Conservation (phyloP, 1,140 invertebrate genomes). For the Heliconius eleuchia region DNA sequence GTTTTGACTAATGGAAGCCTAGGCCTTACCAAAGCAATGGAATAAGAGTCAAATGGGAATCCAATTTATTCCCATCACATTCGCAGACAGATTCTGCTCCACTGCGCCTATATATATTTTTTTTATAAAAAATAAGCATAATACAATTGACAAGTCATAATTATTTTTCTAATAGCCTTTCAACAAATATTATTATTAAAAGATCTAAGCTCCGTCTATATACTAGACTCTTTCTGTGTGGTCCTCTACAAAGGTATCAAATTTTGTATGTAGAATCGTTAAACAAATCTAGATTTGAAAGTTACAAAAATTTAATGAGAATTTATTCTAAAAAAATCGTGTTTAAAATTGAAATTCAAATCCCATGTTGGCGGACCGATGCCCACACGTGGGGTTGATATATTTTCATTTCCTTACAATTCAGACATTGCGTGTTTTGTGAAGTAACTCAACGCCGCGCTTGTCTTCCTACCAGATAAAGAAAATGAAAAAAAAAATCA, state of each 20-base stretch:
- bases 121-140: too few species aligned
- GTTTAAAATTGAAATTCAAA: too few species aligned
- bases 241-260: neutral
- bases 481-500: neutral
- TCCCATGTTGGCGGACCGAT: too few species aligned
- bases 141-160: too few species aligned
- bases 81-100: too few species aligned
- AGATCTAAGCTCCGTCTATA: neutral
- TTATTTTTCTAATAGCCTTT: neutral
- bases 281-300: neutral
- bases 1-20: too few species aligned
- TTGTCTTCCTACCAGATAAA: too few species aligned
- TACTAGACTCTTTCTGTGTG: neutral
- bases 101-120: too few species aligned
- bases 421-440: neutral
- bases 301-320: neutral
- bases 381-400: neutral
- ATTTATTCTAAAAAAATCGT: too few species aligned
- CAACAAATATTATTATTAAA: neutral
- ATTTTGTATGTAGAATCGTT: neutral
- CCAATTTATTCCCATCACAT: too few species aligned
- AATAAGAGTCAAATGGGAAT: too few species aligned
- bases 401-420: neutral
- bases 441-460: neutral
- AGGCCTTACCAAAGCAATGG: too few species aligned